Conservation (phyloP, 2,888 invertebrate genomes). For the Esperia sulphurella region DNA sequence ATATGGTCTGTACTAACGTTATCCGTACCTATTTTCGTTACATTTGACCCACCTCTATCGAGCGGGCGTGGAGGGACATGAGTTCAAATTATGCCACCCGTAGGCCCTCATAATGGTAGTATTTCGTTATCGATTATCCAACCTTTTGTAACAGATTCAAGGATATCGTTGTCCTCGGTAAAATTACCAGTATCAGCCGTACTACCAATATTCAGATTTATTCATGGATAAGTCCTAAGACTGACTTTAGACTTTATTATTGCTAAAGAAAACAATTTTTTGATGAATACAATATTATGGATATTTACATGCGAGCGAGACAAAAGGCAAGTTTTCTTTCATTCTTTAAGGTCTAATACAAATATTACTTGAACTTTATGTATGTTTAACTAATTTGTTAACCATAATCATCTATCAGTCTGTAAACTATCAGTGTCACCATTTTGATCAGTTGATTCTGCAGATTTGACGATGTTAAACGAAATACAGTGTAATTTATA, state of each 20-base stretch:
- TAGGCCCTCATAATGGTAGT: constrained; percentile 1
- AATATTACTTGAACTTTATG: too few species aligned
- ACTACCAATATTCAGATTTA: not conserved
- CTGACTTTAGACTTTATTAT: not conserved
- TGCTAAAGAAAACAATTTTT: not conserved
- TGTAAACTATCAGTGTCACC: too few species aligned
- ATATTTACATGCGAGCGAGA: too few species aligned
- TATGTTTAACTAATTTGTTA: too few species aligned
- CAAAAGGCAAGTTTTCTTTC: too few species aligned
- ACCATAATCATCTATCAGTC: too few species aligned
- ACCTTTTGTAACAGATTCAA: constrained; percentile 3
- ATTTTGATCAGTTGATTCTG: too few species aligned
- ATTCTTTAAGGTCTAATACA: too few species aligned
- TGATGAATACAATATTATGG: too few species aligned
- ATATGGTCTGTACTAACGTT: not conserved
- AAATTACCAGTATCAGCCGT: not conserved
- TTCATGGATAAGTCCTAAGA: not conserved
- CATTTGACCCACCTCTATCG: not conserved
- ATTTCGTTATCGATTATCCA: constrained; percentile 6
- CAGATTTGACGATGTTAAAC: too few species aligned
- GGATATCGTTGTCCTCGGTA: not conserved
- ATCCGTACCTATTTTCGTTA: not conserved
- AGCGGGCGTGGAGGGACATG: constrained; percentile 1
- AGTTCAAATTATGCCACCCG: constrained; percentile 2
- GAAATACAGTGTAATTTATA: too few species aligned